A percentile compares a stretch with the other conserved stretches of the same genome.
Evolutionary conservation across 2,888 invertebrate species (phyloP).

Genomic region (Rhagophthalmus giganteus): DNA sequence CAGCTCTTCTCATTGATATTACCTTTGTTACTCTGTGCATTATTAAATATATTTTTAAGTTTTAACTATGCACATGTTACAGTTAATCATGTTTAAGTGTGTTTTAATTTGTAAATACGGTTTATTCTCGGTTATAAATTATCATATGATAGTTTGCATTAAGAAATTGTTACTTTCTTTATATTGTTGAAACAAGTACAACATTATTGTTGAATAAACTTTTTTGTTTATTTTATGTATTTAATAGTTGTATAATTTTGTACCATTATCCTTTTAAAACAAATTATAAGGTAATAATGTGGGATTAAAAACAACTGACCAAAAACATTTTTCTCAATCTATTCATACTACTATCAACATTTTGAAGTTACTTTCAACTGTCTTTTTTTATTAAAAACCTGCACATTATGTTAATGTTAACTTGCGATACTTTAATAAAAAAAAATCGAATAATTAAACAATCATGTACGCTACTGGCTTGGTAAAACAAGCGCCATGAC

Average conservation of each 20-base stretch:
- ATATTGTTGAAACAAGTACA: constrained; percentile 49
- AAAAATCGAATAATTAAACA: too few relatives aligned
- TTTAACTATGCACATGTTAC: constrained; percentile 30
- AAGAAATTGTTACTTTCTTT: constrained; percentile 48
- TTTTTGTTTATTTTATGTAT: constrained; percentile 36
- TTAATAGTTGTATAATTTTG: too few relatives aligned
- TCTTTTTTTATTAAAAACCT: neutral
- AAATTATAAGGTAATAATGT: too few relatives aligned
- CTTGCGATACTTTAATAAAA: too few relatives aligned
- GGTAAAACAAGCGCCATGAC: too few relatives aligned
- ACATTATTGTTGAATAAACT: constrained; percentile 46
- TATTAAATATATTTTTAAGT: constrained; percentile 25
- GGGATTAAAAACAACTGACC: too few relatives aligned
- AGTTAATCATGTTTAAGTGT: constrained; percentile 31
- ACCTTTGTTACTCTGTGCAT: constrained; percentile 36
- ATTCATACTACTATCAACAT: neutral
- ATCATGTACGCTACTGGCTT: too few relatives aligned
- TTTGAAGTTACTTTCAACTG: neutral
- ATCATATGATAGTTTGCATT: constrained; percentile 30
- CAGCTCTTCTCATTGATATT: too few relatives aligned
- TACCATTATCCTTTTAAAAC: too few relatives aligned
- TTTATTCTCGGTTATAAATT: constrained; percentile 40
- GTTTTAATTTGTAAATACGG: constrained; percentile 46
- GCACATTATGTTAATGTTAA: too few relatives aligned
- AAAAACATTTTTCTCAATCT: too few relatives aligned